Percentiles rank a stretch among this genome's conserved stretches.
Evolutionary conservation across 2,797 vertebrate genomes (phyloP).

Genomic region (Enteromius paludinosus): DNA sequence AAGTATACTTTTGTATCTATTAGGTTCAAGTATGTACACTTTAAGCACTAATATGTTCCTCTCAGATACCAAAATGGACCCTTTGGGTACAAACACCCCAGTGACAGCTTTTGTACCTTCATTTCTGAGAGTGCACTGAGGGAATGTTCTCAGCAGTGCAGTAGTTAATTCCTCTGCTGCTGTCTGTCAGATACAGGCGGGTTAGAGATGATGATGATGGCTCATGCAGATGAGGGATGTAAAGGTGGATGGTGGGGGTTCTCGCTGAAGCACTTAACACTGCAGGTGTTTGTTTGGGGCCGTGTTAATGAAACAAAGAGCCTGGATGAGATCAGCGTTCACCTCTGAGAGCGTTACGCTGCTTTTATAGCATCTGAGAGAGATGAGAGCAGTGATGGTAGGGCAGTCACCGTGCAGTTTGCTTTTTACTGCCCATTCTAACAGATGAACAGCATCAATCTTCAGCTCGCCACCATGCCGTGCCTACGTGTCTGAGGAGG

Average conservation of each 20-base stretch:
- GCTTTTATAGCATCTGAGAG: conserved; percentile 47
- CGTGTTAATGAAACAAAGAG: conserved; percentile 62
- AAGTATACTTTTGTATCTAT: too few relatives aligned
- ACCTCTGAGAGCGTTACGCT: conserved; percentile 62
- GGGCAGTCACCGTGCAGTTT: conserved; percentile 53
- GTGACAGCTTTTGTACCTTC: too few relatives aligned
- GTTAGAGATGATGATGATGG: conserved; percentile 25
- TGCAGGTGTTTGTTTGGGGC: conserved; percentile 56
- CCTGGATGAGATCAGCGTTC: conserved; percentile 67
- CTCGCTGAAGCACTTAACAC: conserved; percentile 62
- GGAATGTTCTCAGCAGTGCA: background rate
- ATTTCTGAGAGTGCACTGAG: background rate
- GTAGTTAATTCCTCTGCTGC: background rate
- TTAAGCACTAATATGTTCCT: too few relatives aligned
- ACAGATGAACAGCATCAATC: conserved; percentile 79
- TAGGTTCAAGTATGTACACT: too few relatives aligned
- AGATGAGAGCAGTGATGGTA: conserved; percentile 57
- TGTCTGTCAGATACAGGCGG: background rate
- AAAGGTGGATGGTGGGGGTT: conserved; percentile 15
- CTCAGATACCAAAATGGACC: too few relatives aligned
- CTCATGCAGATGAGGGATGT: conserved; percentile 33
- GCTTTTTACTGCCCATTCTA: conserved; percentile 75
- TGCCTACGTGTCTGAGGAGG: conserved; percentile 53
- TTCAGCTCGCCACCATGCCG: conserved; percentile 67
- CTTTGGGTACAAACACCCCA: too few relatives aligned